Conservation (phyloP, 2,113 vertebrate species). For the Miniopterus natalensis region DNA sequence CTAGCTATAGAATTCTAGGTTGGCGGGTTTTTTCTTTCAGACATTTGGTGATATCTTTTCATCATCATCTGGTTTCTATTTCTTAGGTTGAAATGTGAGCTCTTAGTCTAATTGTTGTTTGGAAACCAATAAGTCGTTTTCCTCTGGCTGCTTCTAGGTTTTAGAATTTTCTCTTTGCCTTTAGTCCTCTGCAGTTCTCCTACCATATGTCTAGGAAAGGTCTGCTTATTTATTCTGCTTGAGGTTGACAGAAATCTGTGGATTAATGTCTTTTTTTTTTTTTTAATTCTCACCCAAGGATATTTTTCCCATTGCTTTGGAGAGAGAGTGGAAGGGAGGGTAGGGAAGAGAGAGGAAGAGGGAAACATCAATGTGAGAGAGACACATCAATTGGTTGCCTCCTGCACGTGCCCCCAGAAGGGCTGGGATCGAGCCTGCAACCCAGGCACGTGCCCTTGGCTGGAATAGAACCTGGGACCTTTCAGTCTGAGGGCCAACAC, state of each 20-base stretch:
- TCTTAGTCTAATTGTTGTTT: background rate
- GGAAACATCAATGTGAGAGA: too few relatives aligned
- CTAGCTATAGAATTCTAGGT: background rate
- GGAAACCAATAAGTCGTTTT: background rate
- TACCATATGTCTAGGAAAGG: background rate
- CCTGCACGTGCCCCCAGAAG: too few relatives aligned
- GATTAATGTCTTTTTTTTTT: background rate
- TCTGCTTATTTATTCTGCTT: background rate
- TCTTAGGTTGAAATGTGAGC: background rate
- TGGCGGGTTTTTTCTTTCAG: background rate
- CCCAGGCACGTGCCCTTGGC: too few relatives aligned
- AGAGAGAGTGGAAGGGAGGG: too few relatives aligned
- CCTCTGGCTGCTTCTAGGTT: background rate
- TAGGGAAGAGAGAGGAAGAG: too few relatives aligned
- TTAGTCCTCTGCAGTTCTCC: background rate
- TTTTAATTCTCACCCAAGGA: too few relatives aligned
- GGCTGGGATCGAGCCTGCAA: too few relatives aligned
- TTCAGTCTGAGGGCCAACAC: too few relatives aligned
- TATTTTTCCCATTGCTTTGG: too few relatives aligned
- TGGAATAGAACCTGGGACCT: too few relatives aligned
- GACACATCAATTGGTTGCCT: too few relatives aligned
- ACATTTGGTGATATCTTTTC: background rate
- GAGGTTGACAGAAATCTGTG: background rate
- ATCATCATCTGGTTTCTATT: background rate
- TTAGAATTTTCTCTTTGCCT: constrained; percentile 7